Evolutionary conservation across 2,113 vertebrate species (phyloP), one percentile per base, ranked within the genome.

Genomic region (Nyctereutes procyonoides): DNA sequence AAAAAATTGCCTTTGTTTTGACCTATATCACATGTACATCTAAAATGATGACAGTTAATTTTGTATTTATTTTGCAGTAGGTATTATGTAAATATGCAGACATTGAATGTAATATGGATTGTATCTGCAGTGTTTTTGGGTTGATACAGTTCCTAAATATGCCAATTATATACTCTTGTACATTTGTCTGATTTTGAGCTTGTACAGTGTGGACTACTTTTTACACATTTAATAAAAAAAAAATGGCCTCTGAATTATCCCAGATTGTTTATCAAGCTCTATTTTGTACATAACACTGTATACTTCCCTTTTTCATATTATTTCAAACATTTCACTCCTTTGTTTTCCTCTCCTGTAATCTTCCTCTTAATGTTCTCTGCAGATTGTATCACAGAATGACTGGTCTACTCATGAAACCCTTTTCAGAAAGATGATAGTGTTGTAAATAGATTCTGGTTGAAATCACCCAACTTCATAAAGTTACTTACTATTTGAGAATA

Each of bases 201-300:
- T 97, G 60, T 95, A 62, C 93, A 88, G 62, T 83, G 67, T 95
- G 65, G 35, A 82, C 19, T 96, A 43, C 80, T 96, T 96, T 97
- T 93, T 96, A 93, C 67, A 62, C 35, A 73, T 92, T 92, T 97
- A 98, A 96, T 97, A 67, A 96, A 97, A 83, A 74, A 38, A 62
- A 94, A 92, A 82, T 26, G 2, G 16, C 30, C 30, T 88, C 56
- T 82, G 48, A 96, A 69, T 93, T 76, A 73, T 55, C 24, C 20
- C 32, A 28, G 0, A 3, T 96, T 65, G 35, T 95, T 92, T 94
- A 16, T 91, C 32, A 82, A 86, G 20, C 16, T 58, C 8, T 30
- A 11, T 60, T 71, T 24, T 88, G 11, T 67, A 22, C 11, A 14
- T 11, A 67, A 35, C 67, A 51, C 22, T 24, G 2, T 81, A 0